These are phyloP conservation scores for Pimephales promelas DNA, from an alignment of 2,113 vertebrate genomes.

Conservation along the genomic window DNA sequence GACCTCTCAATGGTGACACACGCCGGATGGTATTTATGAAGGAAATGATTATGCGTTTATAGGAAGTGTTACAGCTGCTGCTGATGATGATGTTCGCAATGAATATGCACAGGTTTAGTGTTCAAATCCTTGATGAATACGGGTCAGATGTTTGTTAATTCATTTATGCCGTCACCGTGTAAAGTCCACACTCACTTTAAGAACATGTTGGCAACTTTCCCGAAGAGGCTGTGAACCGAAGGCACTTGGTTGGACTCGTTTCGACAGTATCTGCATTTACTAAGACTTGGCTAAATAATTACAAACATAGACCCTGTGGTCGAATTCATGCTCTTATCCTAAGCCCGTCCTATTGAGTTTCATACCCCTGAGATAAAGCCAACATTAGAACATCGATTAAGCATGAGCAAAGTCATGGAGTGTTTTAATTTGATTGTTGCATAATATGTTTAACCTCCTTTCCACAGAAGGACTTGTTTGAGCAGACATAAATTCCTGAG, in stretches of 20 bases:
- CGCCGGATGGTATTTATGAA: slow-evolving; percentile 33
- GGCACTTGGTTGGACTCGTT: slow-evolving; percentile 5
- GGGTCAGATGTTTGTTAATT: slow-evolving; percentile 10
- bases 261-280: slow-evolving; percentile 24
- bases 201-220: not conserved
- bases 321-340: slow-evolving; percentile 42
- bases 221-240: slow-evolving; percentile 31
- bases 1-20: slow-evolving; percentile 35
- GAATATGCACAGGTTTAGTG: not conserved
- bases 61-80: slow-evolving; percentile 15
- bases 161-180: slow-evolving; percentile 1
- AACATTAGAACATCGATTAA: slow-evolving; percentile 51
- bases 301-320: slow-evolving; percentile 48
- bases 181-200: not conserved
- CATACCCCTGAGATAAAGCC: slow-evolving; percentile 50
- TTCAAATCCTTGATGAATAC: slow-evolving; percentile 11
- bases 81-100: not conserved
- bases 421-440: slow-evolving; percentile 55
- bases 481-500: slow-evolving; percentile 36
- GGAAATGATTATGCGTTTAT: slow-evolving; percentile 32
- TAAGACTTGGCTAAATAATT: slow-evolving; percentile 45
- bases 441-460: slow-evolving; percentile 31
- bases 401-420: slow-evolving; percentile 47
- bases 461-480: slow-evolving; percentile 41
- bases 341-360: slow-evolving; percentile 52